Evolutionary conservation across 1,140 invertebrate genomes (phyloP), one percentile per base, ranked within the genome.

Genomic region (Samia ricini): DNA sequence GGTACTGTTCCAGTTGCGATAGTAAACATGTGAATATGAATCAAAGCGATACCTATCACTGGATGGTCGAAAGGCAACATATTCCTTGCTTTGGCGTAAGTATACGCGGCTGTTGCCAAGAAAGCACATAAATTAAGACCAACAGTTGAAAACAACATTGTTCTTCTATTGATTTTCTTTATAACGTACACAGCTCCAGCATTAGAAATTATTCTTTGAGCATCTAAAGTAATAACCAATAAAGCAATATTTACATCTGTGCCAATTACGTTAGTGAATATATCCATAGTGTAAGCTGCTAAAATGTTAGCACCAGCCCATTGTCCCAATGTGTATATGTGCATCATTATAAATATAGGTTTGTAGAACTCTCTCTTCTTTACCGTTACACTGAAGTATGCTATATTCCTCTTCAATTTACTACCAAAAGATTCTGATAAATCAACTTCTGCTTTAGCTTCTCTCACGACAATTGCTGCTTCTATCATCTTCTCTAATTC

Each of bases 291-390:
- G 60, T 77, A 82, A 6, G 77, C 68, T 0, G 76, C 66, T 1
- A 82, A 36, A 19, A 79, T 72, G 22, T 77, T 76, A 12, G 71
- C 72, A 7, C 76, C 80, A 54, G 71, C 71, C 74, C 74, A 79
- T 22, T 77, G 72, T 0, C 74, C 69, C 15, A 81, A 22, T 1
- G 68, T 74, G 51, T 79, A 79, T 22, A 79, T 71, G 42, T 77
- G 71, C 48, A 75, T 69, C 78, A 83, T 81, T 5, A 83, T 76
- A 10, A 81, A 71, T 24, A 83, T 78, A 4, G 80, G 80, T 23
- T 75, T 79, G 19, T 74, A 73, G 55, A 83, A 83, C 54, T 79
- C 78, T 42, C 70, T 77, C 61, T 77, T 79, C 21, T 22, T 74
- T 6, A 83, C 59, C 0, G 77, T 75, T 10, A 42, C 51, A 4